These are phyloP conservation scores for Nyctibius bracteatus DNA, from an alignment of 2,113 vertebrate species.

Conservation along the genomic window DNA sequence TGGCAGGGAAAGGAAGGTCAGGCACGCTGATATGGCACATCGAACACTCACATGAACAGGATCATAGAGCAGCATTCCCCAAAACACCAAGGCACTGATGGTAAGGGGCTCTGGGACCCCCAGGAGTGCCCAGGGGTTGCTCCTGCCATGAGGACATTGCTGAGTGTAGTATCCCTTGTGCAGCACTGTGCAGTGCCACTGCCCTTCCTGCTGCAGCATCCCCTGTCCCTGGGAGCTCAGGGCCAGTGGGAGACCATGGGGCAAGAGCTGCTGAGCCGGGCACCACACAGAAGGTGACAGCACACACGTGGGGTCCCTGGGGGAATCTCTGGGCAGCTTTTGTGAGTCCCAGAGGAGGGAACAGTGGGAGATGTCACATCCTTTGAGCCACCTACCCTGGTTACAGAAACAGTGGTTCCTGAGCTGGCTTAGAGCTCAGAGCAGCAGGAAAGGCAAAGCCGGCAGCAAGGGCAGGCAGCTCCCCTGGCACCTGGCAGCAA, in stretches of 20 bases:
- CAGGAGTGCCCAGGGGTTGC: too few relatives aligned
- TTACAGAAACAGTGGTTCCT: not conserved
- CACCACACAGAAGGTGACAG: not conserved
- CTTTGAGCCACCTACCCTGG: not conserved
- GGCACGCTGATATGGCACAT: rapidly evolving
- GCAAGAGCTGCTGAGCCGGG: not conserved
- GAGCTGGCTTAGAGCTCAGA: too few relatives aligned
- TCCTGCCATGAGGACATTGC: not conserved
- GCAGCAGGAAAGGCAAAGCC: rapidly evolving
- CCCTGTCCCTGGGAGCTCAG: not conserved
- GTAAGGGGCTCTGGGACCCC: too few relatives aligned
- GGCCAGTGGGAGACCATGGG: not conserved
- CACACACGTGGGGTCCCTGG: rapidly evolving
- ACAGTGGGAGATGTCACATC: not conserved
- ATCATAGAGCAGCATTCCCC: not conserved
- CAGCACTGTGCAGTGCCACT: rapidly evolving
- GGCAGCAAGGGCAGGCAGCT: not conserved
- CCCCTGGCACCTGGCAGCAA: not conserved
- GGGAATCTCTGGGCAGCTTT: not conserved
- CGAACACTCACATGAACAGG: not conserved
- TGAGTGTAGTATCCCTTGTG: not conserved
- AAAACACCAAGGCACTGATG: not conserved
- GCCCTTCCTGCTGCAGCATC: not conserved
- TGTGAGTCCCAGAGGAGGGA: not conserved
- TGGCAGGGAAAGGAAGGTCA: not conserved